Evolutionary conservation across 2,888 invertebrate species (phyloP), one percentile per base, ranked within the genome.

Genomic region (Sarcophaga subvicina): DNA sequence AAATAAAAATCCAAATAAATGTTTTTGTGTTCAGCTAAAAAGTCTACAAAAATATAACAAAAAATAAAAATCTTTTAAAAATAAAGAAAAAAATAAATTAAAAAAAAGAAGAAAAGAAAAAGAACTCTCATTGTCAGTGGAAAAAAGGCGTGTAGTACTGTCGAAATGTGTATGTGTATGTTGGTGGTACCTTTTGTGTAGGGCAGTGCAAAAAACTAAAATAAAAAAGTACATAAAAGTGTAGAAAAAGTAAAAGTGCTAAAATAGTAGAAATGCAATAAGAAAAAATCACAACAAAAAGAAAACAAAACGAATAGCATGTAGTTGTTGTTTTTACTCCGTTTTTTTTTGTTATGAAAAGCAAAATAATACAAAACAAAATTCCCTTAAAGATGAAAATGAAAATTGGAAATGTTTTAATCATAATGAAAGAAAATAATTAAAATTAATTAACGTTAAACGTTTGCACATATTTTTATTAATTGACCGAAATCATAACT

Each of bases 181-280:
- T 17, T 17, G 49, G 49, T 71, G 37, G 62, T 45, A 45, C 67
- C 67, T 27, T 67, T 27, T n/a, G 67, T 67, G n/a, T 45, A 45
- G 64, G 25, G 64, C 27, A 64, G 8, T 22, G 25, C 12, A 22
- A 64, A 17, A 27, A 25, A 64, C 27, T 22, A 37, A 47, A 64
- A 37, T 37, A 82, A 77, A 77, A 82, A 80, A 69, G 17, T 14
- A 54, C 17, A 54, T 54, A 54, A 66, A 69, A 54, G 69, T 37
- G 71, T 78, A 75, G 22, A 87, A 87, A 83, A 78, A 87, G 87
- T 87, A 87, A 87, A 87, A 87, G 84, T 87, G 84, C 81, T 81
- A 76, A 83, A 86, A 66, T 77, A 72, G 72, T 72, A 60, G 59
- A 73, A 54, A 76, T 54, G 54, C 54, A 54, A 14, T 54, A 54